Conservation (phyloP, 2,888 invertebrate genomes). For the Ariolimax columbianus region DNA sequence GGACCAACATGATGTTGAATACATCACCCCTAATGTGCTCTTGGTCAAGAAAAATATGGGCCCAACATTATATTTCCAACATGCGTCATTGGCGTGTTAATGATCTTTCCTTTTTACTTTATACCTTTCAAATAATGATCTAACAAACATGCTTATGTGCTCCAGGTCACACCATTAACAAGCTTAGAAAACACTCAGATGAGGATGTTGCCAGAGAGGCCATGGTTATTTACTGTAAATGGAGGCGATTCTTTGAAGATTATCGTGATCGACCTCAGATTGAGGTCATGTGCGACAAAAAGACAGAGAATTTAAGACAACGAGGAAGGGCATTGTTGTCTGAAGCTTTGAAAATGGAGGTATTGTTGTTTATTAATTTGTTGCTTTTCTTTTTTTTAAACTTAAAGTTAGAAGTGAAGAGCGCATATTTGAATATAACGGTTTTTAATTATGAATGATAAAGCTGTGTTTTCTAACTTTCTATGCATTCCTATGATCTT, state of each 20-base stretch:
- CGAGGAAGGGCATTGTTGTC: constrained; percentile 64
- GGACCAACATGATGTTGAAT: too few species aligned
- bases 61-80: too few species aligned
- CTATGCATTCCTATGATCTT: too few species aligned
- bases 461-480: too few species aligned
- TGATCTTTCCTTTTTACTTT: not conserved
- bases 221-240: constrained; percentile 65
- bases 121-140: not conserved
- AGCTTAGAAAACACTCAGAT: constrained; percentile 68
- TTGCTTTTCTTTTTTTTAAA: not conserved
- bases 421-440: not conserved
- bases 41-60: too few species aligned
- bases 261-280: constrained; percentile 67
- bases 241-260: constrained; percentile 69
- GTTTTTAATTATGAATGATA: too few species aligned
- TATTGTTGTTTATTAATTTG: constrained; percentile 47
- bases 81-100: too few species aligned
- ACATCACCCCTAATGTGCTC: too few species aligned
- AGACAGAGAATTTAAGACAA: constrained; percentile 66
- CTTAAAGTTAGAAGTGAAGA: not conserved
- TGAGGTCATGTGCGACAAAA: constrained; percentile 72
- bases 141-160: not conserved
- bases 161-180: constrained; percentile 69
- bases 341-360: constrained; percentile 63
- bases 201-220: constrained; percentile 66